A percentile compares a stretch with the other conserved stretches of the same genome.
Conservation (phyloP, 64 coral and sea anemone species). For the Cladopsammia gracilis region DNA sequence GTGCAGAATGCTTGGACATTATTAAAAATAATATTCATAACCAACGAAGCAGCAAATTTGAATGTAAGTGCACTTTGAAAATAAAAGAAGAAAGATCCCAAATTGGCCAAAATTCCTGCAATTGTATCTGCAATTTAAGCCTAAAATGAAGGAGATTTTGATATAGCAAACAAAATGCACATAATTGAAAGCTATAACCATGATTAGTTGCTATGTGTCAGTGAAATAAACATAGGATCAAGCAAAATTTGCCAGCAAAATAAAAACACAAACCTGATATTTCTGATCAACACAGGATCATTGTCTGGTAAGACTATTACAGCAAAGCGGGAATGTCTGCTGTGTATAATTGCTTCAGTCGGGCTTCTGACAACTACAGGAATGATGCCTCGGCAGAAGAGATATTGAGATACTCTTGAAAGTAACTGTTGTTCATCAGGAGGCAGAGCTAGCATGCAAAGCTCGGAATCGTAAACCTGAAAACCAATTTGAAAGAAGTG, state of each 20-base stretch:
- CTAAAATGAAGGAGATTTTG: no score
- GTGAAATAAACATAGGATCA: background rate
- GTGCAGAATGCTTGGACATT: no score
- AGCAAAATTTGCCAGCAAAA: background rate
- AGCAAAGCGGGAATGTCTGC: conserved; percentile 49
- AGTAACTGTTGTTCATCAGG: conserved; percentile 55
- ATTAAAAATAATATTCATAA: no score
- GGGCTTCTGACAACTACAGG: conserved; percentile 65
- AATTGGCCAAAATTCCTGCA: no score
- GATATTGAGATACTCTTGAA: conserved; percentile 39
- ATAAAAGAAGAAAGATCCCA: no score
- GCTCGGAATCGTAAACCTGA: conserved; percentile 40
- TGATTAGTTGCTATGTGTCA: no score
- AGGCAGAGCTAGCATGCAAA: conserved; percentile 52
- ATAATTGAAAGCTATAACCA: no score
- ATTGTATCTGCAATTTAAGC: no score
- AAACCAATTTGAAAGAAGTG: background rate
- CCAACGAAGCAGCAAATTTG: no score
- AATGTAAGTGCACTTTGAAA: no score
- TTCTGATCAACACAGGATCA: conserved; percentile 49
- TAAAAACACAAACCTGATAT: conserved; percentile 50
- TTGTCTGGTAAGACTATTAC: conserved; percentile 51
- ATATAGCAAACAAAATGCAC: no score
- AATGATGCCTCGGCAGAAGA: conserved; percentile 45
- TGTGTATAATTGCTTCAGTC: conserved; percentile 61